Evolutionary conservation across 1,140 invertebrate species (phyloP), one percentile per base, ranked within the genome.

Genomic region (Bombus confusus): DNA sequence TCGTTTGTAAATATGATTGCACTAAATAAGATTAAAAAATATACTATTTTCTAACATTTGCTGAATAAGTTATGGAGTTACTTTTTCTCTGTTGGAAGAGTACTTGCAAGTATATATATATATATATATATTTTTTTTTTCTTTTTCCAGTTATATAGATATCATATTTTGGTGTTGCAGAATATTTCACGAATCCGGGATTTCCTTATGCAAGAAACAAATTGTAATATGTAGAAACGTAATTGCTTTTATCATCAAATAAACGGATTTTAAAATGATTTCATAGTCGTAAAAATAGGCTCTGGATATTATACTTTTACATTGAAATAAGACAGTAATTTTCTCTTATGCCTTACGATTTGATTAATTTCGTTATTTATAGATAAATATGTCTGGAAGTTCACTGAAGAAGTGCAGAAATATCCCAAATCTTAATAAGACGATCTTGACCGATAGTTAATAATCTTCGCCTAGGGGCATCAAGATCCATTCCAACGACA

Each of bases 391-490:
- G 76, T 72, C 66, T 83, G 78, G 74, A 92, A 91, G 84, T 88
- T 94, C 92, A 95, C 75, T 95, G 93, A 80, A 97, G 94, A 87
- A 97, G 94, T 80, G 96, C 95, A 75, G 96, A 96, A 88, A 97
- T 96, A 91, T 97, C 97, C 97, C 97, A 97, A 89, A 99, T 97
- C 96, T 99, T 99, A 89, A 99, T 99, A 82, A 99, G 95, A 85
- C 98, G 96, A 95, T 99, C 99, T 93, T 98, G 98, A 25, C 99
- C 99, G 72, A 99, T 97, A 15, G 99, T 99, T 66, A 99, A 96
- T 85, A 99, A 96, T 92, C 97, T 96, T 92, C 97, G 97, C 13
- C 97, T 96, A 47, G 97, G 96, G 93, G 98, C 98, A 95, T 99
- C 98, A 47, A 99, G 95, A 95, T 98, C 97, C 97, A 99, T 98